Base-by-base conservation (phyloP, 1,140 invertebrate genomes). In the Plectrocnemia conspersa region DNA sequence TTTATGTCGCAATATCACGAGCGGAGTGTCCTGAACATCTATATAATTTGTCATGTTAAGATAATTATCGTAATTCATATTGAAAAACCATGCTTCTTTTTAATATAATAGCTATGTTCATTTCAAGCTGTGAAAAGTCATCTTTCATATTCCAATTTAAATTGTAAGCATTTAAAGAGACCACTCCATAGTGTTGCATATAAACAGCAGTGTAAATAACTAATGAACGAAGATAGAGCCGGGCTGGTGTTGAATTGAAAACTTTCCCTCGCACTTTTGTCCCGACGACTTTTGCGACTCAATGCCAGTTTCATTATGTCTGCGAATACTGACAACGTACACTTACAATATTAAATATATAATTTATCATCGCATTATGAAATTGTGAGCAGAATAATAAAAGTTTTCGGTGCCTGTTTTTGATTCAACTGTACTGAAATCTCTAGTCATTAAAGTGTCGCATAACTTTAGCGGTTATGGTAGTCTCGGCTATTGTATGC, bases 101-200 rank as follows among this genome's bases (percentile, higher is more conserved):
- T n/a, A n/a, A n/a, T n/a, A n/a, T n/a, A n/a, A n/a, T n/a, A n/a
- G n/a, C n/a, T n/a, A n/a, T n/a, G n/a, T n/a, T n/a, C n/a, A n/a
- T n/a, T n/a, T n/a, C n/a, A n/a, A n/a, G n/a, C n/a, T n/a, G n/a
- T n/a, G n/a, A n/a, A n/a, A n/a, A n/a, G n/a, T n/a, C n/a, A n/a
- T n/a, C n/a, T n/a, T n/a, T n/a, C n/a, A n/a, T n/a, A n/a, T n/a
- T n/a, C n/a, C n/a, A n/a, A n/a, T n/a, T n/a, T n/a, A n/a, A n/a
- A n/a, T n/a, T n/a, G n/a, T n/a, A n/a, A n/a, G n/a, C n/a, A n/a
- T n/a, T n/a, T n/a, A n/a, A n/a, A n/a, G n/a, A n/a, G n/a, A n/a
- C n/a, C n/a, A n/a, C n/a, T n/a, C n/a, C n/a, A n/a, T n/a, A 45
- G 42, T 36, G 46, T 11, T 49, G 46, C 46, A 49, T 49, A 49